Percentiles rank a stretch among this genome's conserved stretches.
Conservation (phyloP, 2,797 vertebrate genomes). For the Agapornis canus region DNA sequence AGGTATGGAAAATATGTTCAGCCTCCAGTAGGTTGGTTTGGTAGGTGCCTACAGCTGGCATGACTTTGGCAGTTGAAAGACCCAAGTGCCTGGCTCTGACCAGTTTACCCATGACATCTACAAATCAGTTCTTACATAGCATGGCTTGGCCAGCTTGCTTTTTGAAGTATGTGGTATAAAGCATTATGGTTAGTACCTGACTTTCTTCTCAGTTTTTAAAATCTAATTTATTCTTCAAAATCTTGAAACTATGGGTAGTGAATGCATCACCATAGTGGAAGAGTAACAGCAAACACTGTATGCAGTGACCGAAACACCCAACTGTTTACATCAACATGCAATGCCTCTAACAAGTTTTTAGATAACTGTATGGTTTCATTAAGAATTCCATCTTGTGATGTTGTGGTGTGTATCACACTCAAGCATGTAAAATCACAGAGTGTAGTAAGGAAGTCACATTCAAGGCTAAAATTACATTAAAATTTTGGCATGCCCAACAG, state of each 20-base stretch:
- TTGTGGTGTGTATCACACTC: not conserved
- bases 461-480: not conserved
- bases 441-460: not conserved
- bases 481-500: not conserved
- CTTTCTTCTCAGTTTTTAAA: not conserved
- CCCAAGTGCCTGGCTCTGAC: not conserved
- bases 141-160: not conserved
- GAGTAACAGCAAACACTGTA: not conserved
- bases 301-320: not conserved
- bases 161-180: not conserved
- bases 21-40: not conserved
- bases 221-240: not conserved
- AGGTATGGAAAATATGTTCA: not conserved
- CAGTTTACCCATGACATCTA: not conserved
- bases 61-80: not conserved
- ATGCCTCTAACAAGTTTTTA: not conserved
- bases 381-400: not conserved
- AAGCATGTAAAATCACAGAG: not conserved
- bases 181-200: not conserved
- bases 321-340: not conserved
- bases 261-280: not conserved
- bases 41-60: not conserved
- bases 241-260: not conserved
- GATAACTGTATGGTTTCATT: not conserved
- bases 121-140: not conserved